A percentile compares a stretch with the other conserved stretches of the same genome.
These are phyloP conservation scores for Scomber scombrus DNA, from an alignment of 2,113 vertebrate genomes.

Conservation along the genomic window DNA sequence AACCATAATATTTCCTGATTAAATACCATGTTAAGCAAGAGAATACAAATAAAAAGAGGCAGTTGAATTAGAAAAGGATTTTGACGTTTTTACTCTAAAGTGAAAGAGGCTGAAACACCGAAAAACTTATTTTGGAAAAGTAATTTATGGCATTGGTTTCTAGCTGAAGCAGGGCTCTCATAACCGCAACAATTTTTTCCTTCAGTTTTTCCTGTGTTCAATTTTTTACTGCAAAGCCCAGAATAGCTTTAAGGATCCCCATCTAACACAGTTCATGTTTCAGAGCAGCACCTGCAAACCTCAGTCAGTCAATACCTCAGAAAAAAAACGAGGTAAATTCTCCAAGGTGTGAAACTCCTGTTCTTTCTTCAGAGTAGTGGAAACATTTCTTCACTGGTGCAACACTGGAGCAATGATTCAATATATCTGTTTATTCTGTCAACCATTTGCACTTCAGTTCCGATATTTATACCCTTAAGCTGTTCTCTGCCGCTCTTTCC, in stretches of 20 bases:
- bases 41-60: neutral
- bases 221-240: neutral
- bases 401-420: slow-evolving; percentile 38
- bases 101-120: neutral
- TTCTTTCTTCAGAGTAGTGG: slow-evolving; percentile 29
- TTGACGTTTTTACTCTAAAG: neutral
- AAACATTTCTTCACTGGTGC: slow-evolving; percentile 15
- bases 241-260: slow-evolving; percentile 8
- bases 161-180: too few relatives aligned
- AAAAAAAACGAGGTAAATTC: slow-evolving; percentile 10
- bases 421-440: slow-evolving; percentile 52
- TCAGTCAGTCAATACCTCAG: neutral
- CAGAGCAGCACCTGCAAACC: slow-evolving; percentile 4
- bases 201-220: neutral
- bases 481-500: slow-evolving; percentile 22
- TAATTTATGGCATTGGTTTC: neutral
- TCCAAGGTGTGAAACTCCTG: neutral
- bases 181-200: neutral
- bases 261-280: slow-evolving; percentile 5
- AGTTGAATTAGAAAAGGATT: neutral
- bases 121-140: neutral
- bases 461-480: slow-evolving; percentile 35
- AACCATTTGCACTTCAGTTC: slow-evolving; percentile 46
- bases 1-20: too few relatives aligned
- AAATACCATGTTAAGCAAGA: too few relatives aligned